Percentiles rank a stretch among this genome's conserved stretches.
These are phyloP conservation scores for Osedax frankpressi DNA, from an alignment of 2,888 invertebrate species.

Conservation along the genomic window DNA sequence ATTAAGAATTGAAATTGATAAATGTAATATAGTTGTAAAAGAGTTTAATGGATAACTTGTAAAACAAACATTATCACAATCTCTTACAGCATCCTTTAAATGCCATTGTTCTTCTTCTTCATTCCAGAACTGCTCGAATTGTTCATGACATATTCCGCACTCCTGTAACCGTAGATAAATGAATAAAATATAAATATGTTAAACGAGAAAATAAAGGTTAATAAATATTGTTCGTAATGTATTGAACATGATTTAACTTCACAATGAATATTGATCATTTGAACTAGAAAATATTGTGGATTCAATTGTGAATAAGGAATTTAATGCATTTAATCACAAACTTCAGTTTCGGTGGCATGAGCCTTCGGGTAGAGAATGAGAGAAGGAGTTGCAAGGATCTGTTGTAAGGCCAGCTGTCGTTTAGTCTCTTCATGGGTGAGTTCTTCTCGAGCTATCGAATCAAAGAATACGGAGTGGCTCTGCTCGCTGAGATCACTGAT, in stretches of 20 bases:
- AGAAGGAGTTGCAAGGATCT: neutral
- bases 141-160: constrained; percentile 82
- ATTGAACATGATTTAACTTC: no score
- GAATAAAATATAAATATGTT: neutral
- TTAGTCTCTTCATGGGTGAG: neutral
- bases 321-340: no score
- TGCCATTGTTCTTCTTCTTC: constrained; percentile 98
- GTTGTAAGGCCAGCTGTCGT: neutral
- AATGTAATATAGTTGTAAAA: no score
- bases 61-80: constrained; percentile 62
- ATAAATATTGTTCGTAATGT: no score
- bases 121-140: constrained; percentile 85
- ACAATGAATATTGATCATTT: no score
- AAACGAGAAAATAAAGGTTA: neutral
- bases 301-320: no score
- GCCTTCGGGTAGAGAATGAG: neutral
- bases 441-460: neutral
- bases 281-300: no score
- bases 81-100: constrained; percentile 60
- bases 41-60: no score
- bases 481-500: neutral
- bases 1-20: no score
- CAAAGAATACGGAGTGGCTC: neutral
- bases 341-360: no score
- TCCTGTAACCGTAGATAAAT: constrained; percentile 28